Evolutionary conservation across 1,140 invertebrate genomes (phyloP), one percentile per base, ranked within the genome.

Genomic region (Anoplophora glabripennis): DNA sequence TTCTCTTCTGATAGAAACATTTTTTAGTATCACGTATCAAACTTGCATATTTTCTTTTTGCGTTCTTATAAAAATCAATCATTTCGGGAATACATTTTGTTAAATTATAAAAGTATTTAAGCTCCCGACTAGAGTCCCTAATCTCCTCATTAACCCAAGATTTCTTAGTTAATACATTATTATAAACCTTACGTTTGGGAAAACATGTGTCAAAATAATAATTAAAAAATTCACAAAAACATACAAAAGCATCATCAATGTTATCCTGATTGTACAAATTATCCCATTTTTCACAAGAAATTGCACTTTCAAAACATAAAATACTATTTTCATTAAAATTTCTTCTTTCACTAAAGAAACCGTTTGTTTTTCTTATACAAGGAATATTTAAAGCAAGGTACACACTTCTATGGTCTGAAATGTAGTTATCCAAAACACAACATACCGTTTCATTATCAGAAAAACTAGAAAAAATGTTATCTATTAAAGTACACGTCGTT

Each of bases 391-490:
- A 15, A 4, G n/a, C 44, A 14, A 45, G 18, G 9, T 45, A 45
- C 4, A 45, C 17, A 15, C n/a, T 15, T 15, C 44, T 12, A 10
- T 45, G n/a, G 18, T 45, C 44, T 11, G 44, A 14, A 15, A 45
- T 45, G 17, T 15, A 45, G 17, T 45, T 45, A 45, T 18, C 44
- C 3, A 18, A 45, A 45, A 45, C 44, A 15, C 44, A 45, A 45
- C 44, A 45, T 4, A 45, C 3, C 1, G 4, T 17, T 15, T 18
- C 44, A 45, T 15, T 45, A 45, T 15, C 8, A 15, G 2, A 40
- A 40, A 3, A 28, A 28, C 8, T 40, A 15, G 14, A 3, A 40
- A 40, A 45, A 45, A 15, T 12, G n/a, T 45, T 12, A 17, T 45
- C 44, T 3, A n/a, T n/a, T n/a, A n/a, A n/a, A n/a, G n/a, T n/a